Conservation (phyloP, 2,888 invertebrate species). For the Calameuta pallipes region DNA sequence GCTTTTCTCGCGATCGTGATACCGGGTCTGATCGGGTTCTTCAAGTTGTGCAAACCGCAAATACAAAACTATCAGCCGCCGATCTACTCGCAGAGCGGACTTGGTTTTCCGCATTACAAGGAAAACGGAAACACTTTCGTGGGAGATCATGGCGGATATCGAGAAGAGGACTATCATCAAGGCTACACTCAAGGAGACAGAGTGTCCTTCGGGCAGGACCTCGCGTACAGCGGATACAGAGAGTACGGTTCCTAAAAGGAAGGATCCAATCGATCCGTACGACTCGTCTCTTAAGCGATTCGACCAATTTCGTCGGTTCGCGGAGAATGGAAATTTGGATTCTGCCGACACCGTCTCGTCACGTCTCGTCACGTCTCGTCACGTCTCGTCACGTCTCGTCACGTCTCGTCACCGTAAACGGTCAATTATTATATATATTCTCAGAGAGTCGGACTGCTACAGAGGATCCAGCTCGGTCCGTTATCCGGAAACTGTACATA, state of each 20-base stretch:
- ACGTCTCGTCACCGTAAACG: no score
- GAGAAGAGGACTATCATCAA: slow-evolving; percentile 62
- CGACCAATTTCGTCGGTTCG: no score
- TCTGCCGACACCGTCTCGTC: no score
- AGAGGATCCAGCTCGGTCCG: no score
- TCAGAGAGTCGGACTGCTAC: no score
- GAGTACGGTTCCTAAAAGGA: slow-evolving; percentile 41
- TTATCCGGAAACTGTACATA: no score
- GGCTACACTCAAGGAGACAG: slow-evolving; percentile 65
- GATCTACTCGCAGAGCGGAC: slow-evolving; percentile 80
- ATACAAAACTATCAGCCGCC: slow-evolving; percentile 68
- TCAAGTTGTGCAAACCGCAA: slow-evolving; percentile 84
- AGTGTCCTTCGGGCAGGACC: slow-evolving; percentile 76
- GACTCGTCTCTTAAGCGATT: no score
- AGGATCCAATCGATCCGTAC: no score
- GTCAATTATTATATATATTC: no score
- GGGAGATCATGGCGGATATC: slow-evolving; percentile 66
- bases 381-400: no score
- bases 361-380: no score
- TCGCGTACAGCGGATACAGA: slow-evolving; percentile 79
- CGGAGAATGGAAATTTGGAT: no score
- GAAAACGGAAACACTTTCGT: slow-evolving; percentile 65
- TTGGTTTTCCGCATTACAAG: slow-evolving; percentile 75
- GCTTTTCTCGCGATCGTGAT: slow-evolving; percentile 83
- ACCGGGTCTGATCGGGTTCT: slow-evolving; percentile 86